A percentile compares a stretch with the other conserved stretches of the same genome.
Evolutionary conservation across 2,797 vertebrate species (phyloP).

Genomic region (Myotis daubentonii): DNA sequence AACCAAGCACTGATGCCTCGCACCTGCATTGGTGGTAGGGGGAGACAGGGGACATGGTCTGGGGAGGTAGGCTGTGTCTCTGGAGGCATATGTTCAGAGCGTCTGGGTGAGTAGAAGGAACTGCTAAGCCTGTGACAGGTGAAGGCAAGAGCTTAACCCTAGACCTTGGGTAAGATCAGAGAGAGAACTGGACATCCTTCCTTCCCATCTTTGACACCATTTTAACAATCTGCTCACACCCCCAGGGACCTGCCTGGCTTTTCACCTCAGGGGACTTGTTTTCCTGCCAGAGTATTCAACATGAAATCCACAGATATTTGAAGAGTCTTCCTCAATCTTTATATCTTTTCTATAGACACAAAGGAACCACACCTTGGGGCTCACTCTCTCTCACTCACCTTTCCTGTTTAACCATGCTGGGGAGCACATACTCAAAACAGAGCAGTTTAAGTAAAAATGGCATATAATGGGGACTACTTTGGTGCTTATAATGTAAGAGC

Average conservation of each 20-base stretch:
- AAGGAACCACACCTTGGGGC: conserved; percentile 29
- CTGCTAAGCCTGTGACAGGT: fast-evolving
- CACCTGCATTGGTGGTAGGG: neutral
- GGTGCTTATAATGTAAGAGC: neutral
- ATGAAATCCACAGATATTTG: conserved; percentile 66
- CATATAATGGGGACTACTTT: neutral
- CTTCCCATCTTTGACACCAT: neutral
- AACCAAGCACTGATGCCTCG: neutral
- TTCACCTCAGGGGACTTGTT: conserved; percentile 60
- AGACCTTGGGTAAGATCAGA: neutral
- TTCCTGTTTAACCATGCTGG: neutral
- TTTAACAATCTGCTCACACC: conserved; percentile 59
- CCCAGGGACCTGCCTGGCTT: conserved; percentile 19
- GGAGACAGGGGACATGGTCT: neutral
- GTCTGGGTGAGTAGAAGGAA: neutral
- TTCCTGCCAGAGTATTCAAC: conserved; percentile 57
- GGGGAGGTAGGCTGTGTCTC: neutral
- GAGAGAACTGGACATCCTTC: neutral
- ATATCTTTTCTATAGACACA: conserved; percentile 44
- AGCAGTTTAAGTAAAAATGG: neutral
- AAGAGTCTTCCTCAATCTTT: conserved; percentile 63
- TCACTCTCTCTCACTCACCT: neutral
- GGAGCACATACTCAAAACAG: neutral
- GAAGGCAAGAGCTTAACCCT: neutral
- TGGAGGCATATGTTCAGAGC: neutral